A percentile compares a stretch with the other conserved stretches of the same genome.
Conservation (phyloP, 1,140 invertebrate genomes). For the Scaptomyza hsui region DNA sequence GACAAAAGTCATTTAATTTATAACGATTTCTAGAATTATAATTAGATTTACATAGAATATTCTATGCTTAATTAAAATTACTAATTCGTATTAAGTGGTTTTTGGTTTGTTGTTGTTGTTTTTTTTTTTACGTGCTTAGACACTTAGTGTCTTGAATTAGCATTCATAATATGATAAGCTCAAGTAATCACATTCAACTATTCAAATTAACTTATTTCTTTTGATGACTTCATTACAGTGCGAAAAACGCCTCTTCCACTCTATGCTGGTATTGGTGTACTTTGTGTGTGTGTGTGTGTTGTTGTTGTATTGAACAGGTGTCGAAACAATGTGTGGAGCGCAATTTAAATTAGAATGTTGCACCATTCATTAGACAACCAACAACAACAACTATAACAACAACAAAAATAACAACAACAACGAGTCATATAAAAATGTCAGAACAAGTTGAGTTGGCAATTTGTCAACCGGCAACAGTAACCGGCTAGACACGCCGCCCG, state of each 20-base stretch:
- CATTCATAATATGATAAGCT: not conserved
- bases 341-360: slow-evolving; percentile 80
- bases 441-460: slow-evolving; percentile 78
- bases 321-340: slow-evolving; percentile 77
- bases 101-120: no score
- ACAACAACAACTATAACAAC: slow-evolving; percentile 16
- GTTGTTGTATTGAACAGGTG: slow-evolving; percentile 54
- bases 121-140: not conserved
- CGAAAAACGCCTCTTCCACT: not conserved
- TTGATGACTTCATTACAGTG: slow-evolving; percentile 3
- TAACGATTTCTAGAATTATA: no score
- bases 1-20: no score
- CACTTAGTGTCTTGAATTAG: not conserved
- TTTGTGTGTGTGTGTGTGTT: slow-evolving; percentile 5
- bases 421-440: slow-evolving; percentile 72
- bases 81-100: no score
- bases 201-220: slow-evolving; percentile 8
- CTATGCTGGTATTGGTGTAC: not conserved
- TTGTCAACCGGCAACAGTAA: slow-evolving; percentile 71
- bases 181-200: not conserved
- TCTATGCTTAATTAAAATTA: no score
- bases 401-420: slow-evolving; percentile 26
- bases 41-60: no score
- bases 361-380: slow-evolving; percentile 67
- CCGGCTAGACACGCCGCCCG: slow-evolving; percentile 59